Evolutionary conservation across 1,140 invertebrate species (phyloP).

Genomic region (Caenorhabditis latens): DNA sequence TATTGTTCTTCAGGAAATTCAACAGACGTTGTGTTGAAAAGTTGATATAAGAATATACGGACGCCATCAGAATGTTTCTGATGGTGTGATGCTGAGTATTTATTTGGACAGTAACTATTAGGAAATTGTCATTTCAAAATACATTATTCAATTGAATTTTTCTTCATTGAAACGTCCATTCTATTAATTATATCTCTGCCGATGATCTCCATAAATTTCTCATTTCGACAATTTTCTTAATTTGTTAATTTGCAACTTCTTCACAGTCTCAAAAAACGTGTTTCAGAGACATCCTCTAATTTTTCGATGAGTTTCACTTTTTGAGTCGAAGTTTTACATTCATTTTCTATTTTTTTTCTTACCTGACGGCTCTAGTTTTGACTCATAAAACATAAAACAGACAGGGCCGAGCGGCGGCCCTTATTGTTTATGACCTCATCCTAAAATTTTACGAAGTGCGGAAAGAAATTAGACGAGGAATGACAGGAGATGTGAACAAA

Average conservation of each 20-base stretch:
- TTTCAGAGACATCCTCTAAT: background rate
- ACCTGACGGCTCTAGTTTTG: conserved; percentile 25
- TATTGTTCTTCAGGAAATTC: background rate
- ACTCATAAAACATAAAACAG: conserved; percentile 15
- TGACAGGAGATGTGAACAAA: background rate
- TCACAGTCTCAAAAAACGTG: background rate
- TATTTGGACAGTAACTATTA: too few species aligned
- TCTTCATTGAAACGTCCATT: too few species aligned
- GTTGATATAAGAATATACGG: too few species aligned
- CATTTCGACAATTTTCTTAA: conserved; percentile 28
- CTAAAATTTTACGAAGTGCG: conserved; percentile 33
- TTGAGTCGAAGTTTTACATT: background rate
- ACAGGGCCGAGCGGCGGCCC: background rate
- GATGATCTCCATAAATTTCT: background rate
- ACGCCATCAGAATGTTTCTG: too few species aligned
- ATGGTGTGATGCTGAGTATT: too few species aligned
- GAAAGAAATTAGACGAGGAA: conserved; percentile 34
- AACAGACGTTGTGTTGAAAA: too few species aligned
- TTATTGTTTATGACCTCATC: conserved; percentile 53
- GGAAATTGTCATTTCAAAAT: too few species aligned
- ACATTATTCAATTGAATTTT: background rate
- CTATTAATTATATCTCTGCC: too few species aligned
- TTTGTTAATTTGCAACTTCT: conserved; percentile 37
- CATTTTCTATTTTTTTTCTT: background rate
- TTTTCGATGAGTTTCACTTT: background rate